Evolutionary conservation across 1,140 invertebrate species (phyloP), one percentile per base, ranked within the genome.

Genomic region (Bombus cullumanus): DNA sequence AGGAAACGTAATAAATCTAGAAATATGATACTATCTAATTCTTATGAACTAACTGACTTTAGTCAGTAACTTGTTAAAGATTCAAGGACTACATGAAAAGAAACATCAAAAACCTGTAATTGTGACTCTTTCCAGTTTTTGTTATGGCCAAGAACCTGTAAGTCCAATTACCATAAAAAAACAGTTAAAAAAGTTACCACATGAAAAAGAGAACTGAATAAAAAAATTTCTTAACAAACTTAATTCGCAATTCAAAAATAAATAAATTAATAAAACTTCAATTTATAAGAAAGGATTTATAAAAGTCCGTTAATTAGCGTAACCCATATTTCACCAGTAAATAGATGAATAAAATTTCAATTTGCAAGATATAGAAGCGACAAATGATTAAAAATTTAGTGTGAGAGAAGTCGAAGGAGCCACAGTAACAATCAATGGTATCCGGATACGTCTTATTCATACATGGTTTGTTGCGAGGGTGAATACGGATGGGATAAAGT

Each of bases 401-500:
- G 34, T 28, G 74, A 76, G 10, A 74, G n/a, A 43, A 53, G 34
- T 57, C 10, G 12, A 75, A 53, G 12, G 12, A 28, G 6, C 3
- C 22, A 71, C 37, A 31, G n/a, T 62, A 73, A 73, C 81, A 53
- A 75, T 82, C 57, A 41, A 81, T 82, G 25, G 12, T 43, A 82
- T n/a, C 81, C 81, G 71, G 57, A 75, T 82, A 12, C 25, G 39
- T 77, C 57, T n/a, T 75, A 76, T 64, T 76, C 43, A 47, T 53
- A 53, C 28, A 43, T 22, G 34, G 31, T 43, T 39, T 4, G 57
- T 25, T 59, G 53, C 66, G 83, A 85, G 68, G 68, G 68, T 80
- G 83, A 85, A 39, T 76, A 47, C 34, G 37, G 37, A 68, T 34
- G 53, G 68, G 25, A 41, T 79, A 85, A 85, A 77, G 76, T 85